Base-by-base conservation (phyloP, 2,888 invertebrate species). In the Andrena marginata region DNA sequence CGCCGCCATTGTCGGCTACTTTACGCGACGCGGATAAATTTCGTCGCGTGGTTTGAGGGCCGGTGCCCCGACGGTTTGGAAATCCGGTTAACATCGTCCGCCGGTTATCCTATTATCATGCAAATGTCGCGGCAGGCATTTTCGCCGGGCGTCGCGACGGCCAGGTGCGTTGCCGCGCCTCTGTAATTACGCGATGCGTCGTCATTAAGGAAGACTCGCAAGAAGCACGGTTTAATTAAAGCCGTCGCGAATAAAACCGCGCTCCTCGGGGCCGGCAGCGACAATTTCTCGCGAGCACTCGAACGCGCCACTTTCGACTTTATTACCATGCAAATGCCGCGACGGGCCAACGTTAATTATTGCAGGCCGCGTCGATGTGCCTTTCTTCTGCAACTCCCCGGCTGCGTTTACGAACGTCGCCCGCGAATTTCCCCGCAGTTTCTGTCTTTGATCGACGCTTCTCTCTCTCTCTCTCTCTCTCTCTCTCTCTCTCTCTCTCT, bases 161-260 rank as follows among this genome's bases (percentile, higher is more conserved):
- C 29, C 60, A 42, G 42, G 13, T 26, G 67, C 63, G 31, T 42
- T 51, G 23, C 23, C 62, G 67, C 33, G 74, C 69, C 51, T 54
- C 56, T 29, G 74, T 78, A 84, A 88, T 88, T 87, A 84, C 87
- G 70, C 69, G 81, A 13, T 56, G 73, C 81, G 75, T 51, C 68
- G 72, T 84, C 77, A 65, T 84, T 76, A 63, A 59, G 76, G 67
- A 79, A 75, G 33, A 33, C 65, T 76, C 35, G 71, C 70, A 64
- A 72, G 65, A 76, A 65, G 35, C 76, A 54, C 63, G 75, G 68
- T 81, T 88, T 86, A 88, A 88, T 87, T 86, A 86, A 88, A 88
- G 76, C 72, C 54, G 60, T 76, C 48, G 84, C 69, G 78, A 75
- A 80, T 78, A 77, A 56, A 56, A 67, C 48, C 60, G 71, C 23